These are phyloP conservation scores for Urocolius indicus DNA, from an alignment of 2,113 vertebrate species.

Conservation along the genomic window DNA sequence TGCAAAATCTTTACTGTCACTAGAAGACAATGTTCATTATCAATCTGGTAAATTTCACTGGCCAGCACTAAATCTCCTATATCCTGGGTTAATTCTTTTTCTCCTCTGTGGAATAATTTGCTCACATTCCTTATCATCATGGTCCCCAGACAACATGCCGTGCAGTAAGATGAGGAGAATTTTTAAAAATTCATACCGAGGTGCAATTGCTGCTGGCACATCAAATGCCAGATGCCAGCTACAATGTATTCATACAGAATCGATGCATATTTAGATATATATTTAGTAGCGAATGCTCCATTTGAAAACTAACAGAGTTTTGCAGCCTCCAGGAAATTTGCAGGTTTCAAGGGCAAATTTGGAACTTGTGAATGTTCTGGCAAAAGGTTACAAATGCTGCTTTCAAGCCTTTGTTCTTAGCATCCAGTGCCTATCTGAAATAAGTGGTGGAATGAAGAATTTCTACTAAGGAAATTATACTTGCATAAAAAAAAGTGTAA, in stretches of 20 bases:
- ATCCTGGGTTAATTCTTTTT: not conserved
- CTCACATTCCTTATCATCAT: not conserved
- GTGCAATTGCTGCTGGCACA: not conserved
- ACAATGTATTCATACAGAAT: conserved; percentile 47
- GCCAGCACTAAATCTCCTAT: not conserved
- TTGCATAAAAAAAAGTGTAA: not conserved
- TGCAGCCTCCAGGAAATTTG: conserved; percentile 35
- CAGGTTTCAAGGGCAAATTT: not conserved
- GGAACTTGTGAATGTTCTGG: not conserved
- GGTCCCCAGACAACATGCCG: not conserved
- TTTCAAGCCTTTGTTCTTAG: not conserved
- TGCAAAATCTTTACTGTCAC: not conserved
- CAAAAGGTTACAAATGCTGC: not conserved
- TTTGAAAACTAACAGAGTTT: conserved; percentile 53
- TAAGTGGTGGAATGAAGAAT: not conserved
- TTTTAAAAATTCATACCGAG: not conserved
- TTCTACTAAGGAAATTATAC: not conserved
- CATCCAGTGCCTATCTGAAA: not conserved
- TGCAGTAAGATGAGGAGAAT: conserved; percentile 8
- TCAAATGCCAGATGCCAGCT: conserved; percentile 34
- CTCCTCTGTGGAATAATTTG: not conserved
- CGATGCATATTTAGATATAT: conserved; percentile 61
- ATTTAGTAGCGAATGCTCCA: conserved; percentile 30
- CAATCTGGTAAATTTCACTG: not conserved
- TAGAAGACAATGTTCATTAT: not conserved